Evolutionary conservation across 2,797 vertebrate genomes (phyloP), one percentile per base, ranked within the genome.

Genomic region (Miichthys miiuy): DNA sequence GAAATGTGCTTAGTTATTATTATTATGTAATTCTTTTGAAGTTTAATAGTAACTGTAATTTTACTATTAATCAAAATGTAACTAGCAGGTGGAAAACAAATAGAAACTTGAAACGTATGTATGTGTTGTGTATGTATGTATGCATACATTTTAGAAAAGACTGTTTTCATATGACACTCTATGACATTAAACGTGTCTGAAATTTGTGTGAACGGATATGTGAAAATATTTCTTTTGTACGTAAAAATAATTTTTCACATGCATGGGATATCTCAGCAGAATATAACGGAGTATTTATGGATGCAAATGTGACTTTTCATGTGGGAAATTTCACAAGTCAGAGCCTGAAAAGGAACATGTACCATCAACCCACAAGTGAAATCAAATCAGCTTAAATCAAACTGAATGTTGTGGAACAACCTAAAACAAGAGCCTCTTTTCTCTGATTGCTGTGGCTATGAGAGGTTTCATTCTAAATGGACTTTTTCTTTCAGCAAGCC

Each of bases 401-500:
- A 21, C 6, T 52, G 1, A 27, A 30, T 9, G 14, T 52, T 72
- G 11, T 58, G 25, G 1, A 54, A 13, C 8, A 52, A 47, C 18
- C 9, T 57, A 4, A 56, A 50, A 56, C n/a, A 23, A 21, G 11
- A 20, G 2, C 6, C 25, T 27, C n/a, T 10, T 50, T 55, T 41
- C 6, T 65, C 12, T 44, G 21, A 46, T 18, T 50, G 17, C 11
- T 70, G 48, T 50, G 21, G 23, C 3, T 23, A 5, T 38, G 47
- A 14, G 50, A 61, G n/a, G 23, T 47, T 66, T 57, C 0, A 65
- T 60, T 62, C 18, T 76, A 34, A 60, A 13, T 41, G 2, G 18
- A 10, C 6, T 63, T 23, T 64, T 72, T 76, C 23, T 85, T 83
- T 67, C 67, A 95, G 94, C 58, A 17, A 91, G 85, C 77, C 69